Percentiles rank a stretch among this genome's conserved stretches.
phyloP scores from a whole-genome alignment of 2,888 invertebrate species.

The Drosophila affinis region DNA sequence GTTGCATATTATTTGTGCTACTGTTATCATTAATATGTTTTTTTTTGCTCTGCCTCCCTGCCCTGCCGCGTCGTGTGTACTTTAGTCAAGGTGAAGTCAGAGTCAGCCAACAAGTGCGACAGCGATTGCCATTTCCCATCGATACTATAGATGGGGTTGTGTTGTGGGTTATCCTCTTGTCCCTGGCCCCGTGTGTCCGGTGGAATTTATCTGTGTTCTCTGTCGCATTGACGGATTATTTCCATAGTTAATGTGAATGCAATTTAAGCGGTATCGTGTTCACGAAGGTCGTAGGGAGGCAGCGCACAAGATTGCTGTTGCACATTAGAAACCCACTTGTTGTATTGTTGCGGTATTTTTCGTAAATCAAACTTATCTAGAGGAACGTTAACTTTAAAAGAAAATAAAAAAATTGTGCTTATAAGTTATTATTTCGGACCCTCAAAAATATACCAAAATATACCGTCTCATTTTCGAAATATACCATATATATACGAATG shows the following conservation, averaged over 20 bases:
- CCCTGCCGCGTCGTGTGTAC: conserved; percentile 52
- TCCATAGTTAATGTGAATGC: not conserved
- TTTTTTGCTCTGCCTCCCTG: conserved; percentile 41
- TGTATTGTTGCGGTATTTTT: conserved; percentile 12
- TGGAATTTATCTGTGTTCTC: conserved; percentile 14
- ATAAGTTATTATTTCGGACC: not conserved
- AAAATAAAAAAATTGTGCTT: conserved; percentile 24
- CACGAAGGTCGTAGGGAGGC: not conserved
- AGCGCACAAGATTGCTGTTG: not conserved
- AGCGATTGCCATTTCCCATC: conserved; percentile 19
- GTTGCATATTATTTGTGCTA: conserved; percentile 48
- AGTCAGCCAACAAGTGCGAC: conserved; percentile 54
- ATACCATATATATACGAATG: no score
- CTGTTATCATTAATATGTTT: conserved; percentile 29
- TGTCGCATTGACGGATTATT: not conserved
- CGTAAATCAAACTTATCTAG: conserved; percentile 18
- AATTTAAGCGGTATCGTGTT: not conserved
- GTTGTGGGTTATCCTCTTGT: conserved; percentile 24
- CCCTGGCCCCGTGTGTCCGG: not conserved
- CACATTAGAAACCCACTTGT: conserved; percentile 23
- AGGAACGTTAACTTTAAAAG: conserved; percentile 37
- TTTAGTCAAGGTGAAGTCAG: conserved; percentile 78
- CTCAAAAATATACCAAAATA: not conserved
- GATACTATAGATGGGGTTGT: conserved; percentile 15
- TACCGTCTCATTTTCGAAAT: no score